Base-by-base conservation (phyloP, 2,888 invertebrate genomes). In the Mesorhabditis spiculigera region DNA sequence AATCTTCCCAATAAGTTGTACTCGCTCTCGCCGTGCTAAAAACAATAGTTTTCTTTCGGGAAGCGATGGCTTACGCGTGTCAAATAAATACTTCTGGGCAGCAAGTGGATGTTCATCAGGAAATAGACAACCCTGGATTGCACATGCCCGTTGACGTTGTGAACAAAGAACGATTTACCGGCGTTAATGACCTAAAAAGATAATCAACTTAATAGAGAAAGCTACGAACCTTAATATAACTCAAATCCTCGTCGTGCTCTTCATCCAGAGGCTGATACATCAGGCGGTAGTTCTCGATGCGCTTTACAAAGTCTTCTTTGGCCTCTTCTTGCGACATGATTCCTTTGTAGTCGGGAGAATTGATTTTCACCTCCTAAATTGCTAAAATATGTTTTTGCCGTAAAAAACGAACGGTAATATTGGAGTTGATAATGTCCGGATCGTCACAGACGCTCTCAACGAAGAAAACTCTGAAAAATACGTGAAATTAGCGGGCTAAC, bases 61-160 rank as follows among this genome's bases (percentile, higher is more conserved):
- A 13, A 16, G n/a, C 6, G n/a, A 43, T 69, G n/a, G 67, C 78
- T 64, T 42, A 77, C 78, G 89, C 97, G 91, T 0, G 96, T 95
- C 69, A 98, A 89, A 88, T 97, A 98, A 85, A 98, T 98, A 43
- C 96, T 95, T 81, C 98, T 90, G 0, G 97, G 97, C 72, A 94
- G 92, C 70, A 98, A 95, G 87, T 98, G 97, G 87, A 97, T 97
- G 87, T 98, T 98, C 98, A 99, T 98, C 42, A 99, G 89, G 87
- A 97, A 98, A 88, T 99, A 99, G 3, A 98, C 97, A 82, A 98
- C 96, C 73, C 97, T 90, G 71, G 95, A 91, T 87, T 98, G 96
- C 82, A 98, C 93, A 86, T 98, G 97, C 0, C 98, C 89, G 78
- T 83, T 86, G 58, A 89, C 85, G 79, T 88, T 87, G 79, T 89